Conservation (phyloP, 2,113 vertebrate genomes). For the Geothlypis trichas region DNA sequence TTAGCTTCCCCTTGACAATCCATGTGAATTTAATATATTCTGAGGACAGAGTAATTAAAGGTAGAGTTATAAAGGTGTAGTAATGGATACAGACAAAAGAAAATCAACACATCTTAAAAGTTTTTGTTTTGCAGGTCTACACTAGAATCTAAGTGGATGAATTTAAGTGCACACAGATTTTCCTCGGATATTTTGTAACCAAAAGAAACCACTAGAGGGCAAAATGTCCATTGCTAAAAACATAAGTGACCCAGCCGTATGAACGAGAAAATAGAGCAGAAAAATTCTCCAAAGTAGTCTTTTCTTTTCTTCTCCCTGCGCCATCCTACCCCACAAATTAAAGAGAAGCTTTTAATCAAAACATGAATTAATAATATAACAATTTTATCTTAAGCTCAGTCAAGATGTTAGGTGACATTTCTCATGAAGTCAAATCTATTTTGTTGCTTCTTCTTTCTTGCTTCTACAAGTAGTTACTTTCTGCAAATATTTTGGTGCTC, state of each 20-base stretch:
- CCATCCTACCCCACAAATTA: rapidly evolving
- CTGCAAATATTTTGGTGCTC: not conserved
- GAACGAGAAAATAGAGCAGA: rapidly evolving
- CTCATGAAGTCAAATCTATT: not conserved
- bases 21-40: not conserved
- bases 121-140: not conserved
- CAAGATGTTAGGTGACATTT: not conserved
- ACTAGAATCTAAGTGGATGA: not conserved
- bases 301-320: rapidly evolving
- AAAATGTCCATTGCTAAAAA: slow-evolving; percentile 51
- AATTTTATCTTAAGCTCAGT: not conserved
- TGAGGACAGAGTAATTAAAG: not conserved
- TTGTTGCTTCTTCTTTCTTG: not conserved
- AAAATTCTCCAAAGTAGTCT: not conserved
- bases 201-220: slow-evolving; percentile 73
- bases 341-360: not conserved
- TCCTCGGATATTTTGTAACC: not conserved
- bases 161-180: not conserved
- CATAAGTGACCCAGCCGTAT: not conserved
- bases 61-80: not conserved
- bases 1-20: not conserved
- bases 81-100: not conserved
- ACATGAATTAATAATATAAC: not conserved
- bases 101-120: not conserved
- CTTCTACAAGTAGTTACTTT: not conserved